Evolutionary conservation across 1,140 invertebrate species (phyloP), one percentile per base, ranked within the genome.

Genomic region (Pseudomyrmex dendroicus): DNA sequence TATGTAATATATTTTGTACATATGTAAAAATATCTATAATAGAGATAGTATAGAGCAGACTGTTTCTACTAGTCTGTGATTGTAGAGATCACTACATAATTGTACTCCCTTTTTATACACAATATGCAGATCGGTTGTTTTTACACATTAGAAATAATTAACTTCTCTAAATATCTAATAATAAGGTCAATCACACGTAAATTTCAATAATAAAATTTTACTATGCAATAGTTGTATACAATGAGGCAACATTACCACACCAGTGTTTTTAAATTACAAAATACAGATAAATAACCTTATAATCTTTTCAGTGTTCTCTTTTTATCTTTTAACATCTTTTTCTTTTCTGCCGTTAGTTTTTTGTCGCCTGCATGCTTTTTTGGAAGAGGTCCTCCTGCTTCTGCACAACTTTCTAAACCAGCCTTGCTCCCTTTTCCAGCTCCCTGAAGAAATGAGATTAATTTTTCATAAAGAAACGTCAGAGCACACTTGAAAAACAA

Each of bases 301-400:
- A 98, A 97, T 95, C 97, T 95, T 93, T 98, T 98, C 64, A 98
- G 95, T 86, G 97, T 97, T 94, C 97, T 96, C 91, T 97, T 98
- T 94, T 98, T 98, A 90, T 98, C 97, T 95, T 98, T 97, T 63
- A 96, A 93, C 86, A 97, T 94, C 92, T 97, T 97, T 89, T 96
- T 97, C 91, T 97, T 98, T 91, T 97, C 97, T 17, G 97, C 96
- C 52, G 97, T 93, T 73, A 97, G 87, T 93, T 97, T 97, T 94
- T 97, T 97, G 91, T 98, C 97, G 57, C 96, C 95, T 1, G 97
- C 97, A 91, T 97, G 97, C 92, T 98, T 98, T 94, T 98, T 98
- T 12, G 97, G 96, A 87, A 96, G 94, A 59, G 97, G 97, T 80
- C 97, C 97, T 88, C 96, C 96, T 85, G 93, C 95, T 92, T 92